Evolutionary conservation across 2,888 invertebrate species (phyloP), one percentile per base, ranked within the genome.

Genomic region (Phyllotreta cruciferae): DNA sequence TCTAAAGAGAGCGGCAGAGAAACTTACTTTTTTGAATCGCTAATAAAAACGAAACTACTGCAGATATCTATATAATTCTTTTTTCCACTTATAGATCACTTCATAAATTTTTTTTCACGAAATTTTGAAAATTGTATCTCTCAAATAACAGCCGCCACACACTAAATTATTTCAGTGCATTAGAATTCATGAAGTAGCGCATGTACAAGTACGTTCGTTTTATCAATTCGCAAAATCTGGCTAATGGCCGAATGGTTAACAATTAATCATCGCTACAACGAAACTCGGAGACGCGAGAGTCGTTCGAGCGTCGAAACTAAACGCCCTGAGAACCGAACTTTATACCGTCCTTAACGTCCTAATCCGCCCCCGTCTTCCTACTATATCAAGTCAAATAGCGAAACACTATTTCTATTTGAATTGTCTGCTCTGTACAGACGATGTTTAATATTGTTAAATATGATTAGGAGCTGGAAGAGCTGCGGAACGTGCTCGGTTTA

Each of bases 301-400:
- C 47, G 57, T 63, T 57, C 63, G 41, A 53, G 58, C 53, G 57
- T 53, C 54, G 49, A 63, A 63, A 63, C 57, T 57, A 53, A 47
- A 57, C 45, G 57, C 54, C 47, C n/a, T 34, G 53, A 57, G 42
- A 50, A 11, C 44, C 24, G 50, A 58, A 63, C 55, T 63, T 63
- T 57, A 34, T 8, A 35, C 36, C 49, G 24, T 24, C 24, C 24
- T 36, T 47, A 47, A 24, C 47, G 47, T 44, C 44, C 44, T 47
- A 47, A 14, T 47, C 47, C 47, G 14, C 47, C 24, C 34, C 47
- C 34, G 3, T 3, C 3, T 9, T 24, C 3, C 14, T 14, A 47
- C 14, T 47, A 47, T 47, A 47, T 47, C 47, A 47, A 47, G 14
- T 47, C 47, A 47, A 47, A 47, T 47, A 47, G 47, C 47, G 47